Conservation (phyloP, 2,888 invertebrate species). For the Macrophya annulata region DNA sequence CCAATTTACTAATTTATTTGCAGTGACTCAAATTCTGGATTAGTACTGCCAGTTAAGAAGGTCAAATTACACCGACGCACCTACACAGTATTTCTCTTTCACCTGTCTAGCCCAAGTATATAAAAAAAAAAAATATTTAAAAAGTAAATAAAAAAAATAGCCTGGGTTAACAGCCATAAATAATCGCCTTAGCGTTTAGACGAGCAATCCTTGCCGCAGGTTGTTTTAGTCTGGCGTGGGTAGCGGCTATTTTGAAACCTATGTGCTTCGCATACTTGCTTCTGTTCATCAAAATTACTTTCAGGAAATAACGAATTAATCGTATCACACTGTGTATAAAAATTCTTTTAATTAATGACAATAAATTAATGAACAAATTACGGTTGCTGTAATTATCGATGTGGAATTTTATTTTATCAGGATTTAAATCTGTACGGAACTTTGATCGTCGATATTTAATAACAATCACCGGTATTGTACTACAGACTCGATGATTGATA, state of each 20-base stretch:
- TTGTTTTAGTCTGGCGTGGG: constrained; percentile 16
- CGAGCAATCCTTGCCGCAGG: constrained; percentile 31
- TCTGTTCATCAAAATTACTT: not conserved
- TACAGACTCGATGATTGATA: constrained; percentile 12
- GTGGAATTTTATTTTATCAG: too few relatives aligned
- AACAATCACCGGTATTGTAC: not conserved
- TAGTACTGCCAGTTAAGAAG: not conserved
- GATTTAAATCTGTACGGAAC: not conserved
- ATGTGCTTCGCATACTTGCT: constrained; percentile 15
- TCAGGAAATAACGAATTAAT: not conserved
- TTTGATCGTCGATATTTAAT: not conserved
- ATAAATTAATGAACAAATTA: not conserved
- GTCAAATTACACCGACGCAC: constrained; percentile 15
- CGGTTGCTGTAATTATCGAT: too few relatives aligned
- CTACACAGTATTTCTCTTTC: not conserved
- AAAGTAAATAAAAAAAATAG: constrained; percentile 3
- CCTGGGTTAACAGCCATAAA: constrained; percentile 14
- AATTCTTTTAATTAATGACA: not conserved
- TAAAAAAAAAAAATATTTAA: not conserved
- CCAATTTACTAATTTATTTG: not conserved
- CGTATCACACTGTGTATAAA: not conserved
- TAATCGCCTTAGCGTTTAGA: constrained; percentile 38
- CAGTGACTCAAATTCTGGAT: not conserved
- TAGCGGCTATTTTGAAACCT: constrained; percentile 20
- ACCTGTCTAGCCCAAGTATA: constrained; percentile 9